Evolutionary conservation across 1,140 invertebrate species (phyloP).

Genomic region (Nasonia giraulti): DNA sequence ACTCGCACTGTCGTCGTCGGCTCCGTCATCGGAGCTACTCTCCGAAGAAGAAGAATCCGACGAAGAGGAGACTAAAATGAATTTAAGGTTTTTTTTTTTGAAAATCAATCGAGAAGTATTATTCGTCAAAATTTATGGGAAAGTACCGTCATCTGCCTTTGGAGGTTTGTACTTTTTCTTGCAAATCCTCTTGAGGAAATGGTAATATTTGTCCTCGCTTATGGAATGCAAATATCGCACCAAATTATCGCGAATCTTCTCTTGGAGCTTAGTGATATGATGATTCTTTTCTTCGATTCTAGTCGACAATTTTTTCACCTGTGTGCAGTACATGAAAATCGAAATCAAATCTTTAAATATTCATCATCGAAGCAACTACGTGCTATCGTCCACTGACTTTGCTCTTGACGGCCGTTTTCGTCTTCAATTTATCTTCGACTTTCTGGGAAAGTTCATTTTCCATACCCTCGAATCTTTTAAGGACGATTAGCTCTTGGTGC

Average conservation of each 20-base stretch:
- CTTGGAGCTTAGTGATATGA: slow-evolving; percentile 72
- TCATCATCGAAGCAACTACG: background rate
- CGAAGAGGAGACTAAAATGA: slow-evolving; percentile 48
- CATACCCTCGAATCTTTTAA: slow-evolving; percentile 83
- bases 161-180: slow-evolving; percentile 83
- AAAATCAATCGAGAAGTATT: background rate
- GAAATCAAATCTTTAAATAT: background rate
- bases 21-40: slow-evolving; percentile 73
- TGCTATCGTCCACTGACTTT: slow-evolving; percentile 54
- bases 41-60: slow-evolving; percentile 74
- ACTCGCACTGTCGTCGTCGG: slow-evolving; percentile 50
- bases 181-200: slow-evolving; percentile 85
- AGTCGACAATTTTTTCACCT: slow-evolving; percentile 54
- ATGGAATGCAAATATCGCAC: slow-evolving; percentile 77
- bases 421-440: slow-evolving; percentile 68
- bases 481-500: slow-evolving; percentile 85
- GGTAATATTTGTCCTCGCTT: slow-evolving; percentile 82
- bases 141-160: slow-evolving; percentile 70
- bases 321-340: background rate
- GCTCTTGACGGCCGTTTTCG: slow-evolving; percentile 59
- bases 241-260: slow-evolving; percentile 76
- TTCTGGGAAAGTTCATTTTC: slow-evolving; percentile 80
- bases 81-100: background rate
- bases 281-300: slow-evolving; percentile 58
- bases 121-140: background rate